These are phyloP conservation scores for Henricia sp. DNA, from an alignment of 53 echinoderm and acorn worm genomes.

Conservation along the genomic window DNA sequence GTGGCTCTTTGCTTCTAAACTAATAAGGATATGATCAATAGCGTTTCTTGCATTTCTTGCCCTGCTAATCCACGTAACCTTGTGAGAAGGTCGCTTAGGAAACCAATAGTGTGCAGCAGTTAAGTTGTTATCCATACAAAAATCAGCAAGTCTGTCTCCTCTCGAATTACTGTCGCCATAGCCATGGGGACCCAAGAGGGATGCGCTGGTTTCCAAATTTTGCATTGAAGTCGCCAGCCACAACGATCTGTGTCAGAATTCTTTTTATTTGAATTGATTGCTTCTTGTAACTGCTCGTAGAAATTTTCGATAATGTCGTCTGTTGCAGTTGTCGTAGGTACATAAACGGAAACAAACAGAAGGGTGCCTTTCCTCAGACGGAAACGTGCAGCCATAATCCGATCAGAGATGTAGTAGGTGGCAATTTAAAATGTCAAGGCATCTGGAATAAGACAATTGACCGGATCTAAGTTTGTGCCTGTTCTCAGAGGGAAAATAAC, in stretches of 20 bases:
- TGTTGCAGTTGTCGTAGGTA: conserved; percentile 31
- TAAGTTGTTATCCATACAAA: conserved; percentile 35
- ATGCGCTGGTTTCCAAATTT: conserved; percentile 19
- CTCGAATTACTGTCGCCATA: conserved; percentile 4
- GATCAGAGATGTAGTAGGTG: conserved; percentile 27
- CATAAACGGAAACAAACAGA: conserved; percentile 41
- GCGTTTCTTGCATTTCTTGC: conserved; percentile 49
- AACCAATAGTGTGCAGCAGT: conserved; percentile 49
- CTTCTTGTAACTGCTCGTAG: conserved; percentile 15
- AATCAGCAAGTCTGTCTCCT: conserved; percentile 43
- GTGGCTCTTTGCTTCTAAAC: conserved; percentile 3
- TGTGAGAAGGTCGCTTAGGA: conserved; percentile 15
- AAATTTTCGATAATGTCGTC: conserved; percentile 23
- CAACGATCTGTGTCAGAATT: conserved; percentile 14
- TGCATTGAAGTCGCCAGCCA: too few relatives aligned
- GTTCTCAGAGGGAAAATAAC: too few relatives aligned
- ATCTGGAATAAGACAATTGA: too few relatives aligned
- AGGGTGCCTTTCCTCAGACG: not conserved
- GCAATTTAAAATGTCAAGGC: too few relatives aligned
- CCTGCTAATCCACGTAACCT: conserved; percentile 53
- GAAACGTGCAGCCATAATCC: conserved; percentile 42
- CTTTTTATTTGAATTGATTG: conserved; percentile 22
- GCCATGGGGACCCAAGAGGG: not conserved
- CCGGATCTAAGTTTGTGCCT: too few relatives aligned
- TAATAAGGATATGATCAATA: conserved; percentile 49